Evolutionary conservation across 2,113 vertebrate genomes (phyloP).

Genomic region (Pangasianodon hypophthalmus): DNA sequence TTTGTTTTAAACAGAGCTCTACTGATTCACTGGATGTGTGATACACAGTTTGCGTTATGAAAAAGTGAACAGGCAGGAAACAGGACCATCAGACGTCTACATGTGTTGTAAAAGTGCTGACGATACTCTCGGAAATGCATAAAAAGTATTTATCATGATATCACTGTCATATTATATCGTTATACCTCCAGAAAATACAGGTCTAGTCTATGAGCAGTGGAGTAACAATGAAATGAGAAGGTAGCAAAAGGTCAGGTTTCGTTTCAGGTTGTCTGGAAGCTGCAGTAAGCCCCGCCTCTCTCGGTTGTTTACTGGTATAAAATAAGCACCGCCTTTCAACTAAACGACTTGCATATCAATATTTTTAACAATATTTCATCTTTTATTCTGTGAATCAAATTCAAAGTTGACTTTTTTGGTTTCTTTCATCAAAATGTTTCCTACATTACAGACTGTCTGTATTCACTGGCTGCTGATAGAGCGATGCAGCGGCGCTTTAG

Average conservation of each 20-base stretch:
- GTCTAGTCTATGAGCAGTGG: not conserved
- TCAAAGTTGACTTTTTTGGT: not conserved
- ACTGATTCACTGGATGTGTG: no score
- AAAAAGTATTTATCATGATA: not conserved
- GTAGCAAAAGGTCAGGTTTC: not conserved
- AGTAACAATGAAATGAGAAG: no score
- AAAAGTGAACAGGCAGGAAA: no score
- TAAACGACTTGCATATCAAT: not conserved
- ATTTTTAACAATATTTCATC: not conserved
- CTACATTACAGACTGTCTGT: not conserved
- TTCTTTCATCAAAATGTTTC: not conserved
- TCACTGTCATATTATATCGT: not conserved
- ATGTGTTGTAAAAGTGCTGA: not conserved
- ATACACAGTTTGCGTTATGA: no score
- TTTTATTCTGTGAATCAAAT: not conserved
- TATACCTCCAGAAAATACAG: not conserved
- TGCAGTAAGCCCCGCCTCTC: not conserved
- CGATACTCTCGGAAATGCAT: not conserved
- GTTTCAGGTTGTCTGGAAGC: not conserved
- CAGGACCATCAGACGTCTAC: no score
- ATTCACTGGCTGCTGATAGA: not conserved
- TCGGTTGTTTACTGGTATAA: not conserved
- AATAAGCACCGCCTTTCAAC: not conserved
- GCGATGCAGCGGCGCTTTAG: not conserved
- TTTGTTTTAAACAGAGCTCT: no score